Evolutionary conservation across 1,140 invertebrate species (phyloP).

Genomic region (Sinella curviseta): DNA sequence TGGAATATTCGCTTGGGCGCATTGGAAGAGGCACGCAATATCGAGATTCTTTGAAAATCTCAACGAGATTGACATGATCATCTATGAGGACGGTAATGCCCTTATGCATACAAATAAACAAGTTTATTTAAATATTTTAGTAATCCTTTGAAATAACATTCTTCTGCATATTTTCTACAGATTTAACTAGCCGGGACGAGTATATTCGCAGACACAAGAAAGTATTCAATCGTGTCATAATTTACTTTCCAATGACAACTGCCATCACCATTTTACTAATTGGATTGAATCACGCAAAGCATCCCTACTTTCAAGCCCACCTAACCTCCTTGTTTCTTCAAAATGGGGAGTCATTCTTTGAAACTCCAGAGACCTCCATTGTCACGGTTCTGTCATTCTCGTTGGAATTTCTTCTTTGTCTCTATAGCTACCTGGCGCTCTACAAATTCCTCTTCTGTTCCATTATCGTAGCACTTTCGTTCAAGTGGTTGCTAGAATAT

Average conservation of each 20-base stretch:
- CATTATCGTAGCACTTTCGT: background rate
- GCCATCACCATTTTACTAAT: background rate
- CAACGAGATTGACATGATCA: background rate
- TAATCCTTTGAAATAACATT: background rate
- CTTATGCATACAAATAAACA: background rate
- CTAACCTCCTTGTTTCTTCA: background rate
- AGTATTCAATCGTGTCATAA: background rate
- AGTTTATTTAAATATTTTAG: background rate
- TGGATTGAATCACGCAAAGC: background rate
- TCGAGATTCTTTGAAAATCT: too few species aligned
- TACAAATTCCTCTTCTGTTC: background rate
- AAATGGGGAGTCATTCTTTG: background rate
- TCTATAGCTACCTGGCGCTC: background rate
- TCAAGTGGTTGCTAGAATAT: background rate
- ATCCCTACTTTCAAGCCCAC: background rate
- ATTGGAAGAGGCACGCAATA: too few species aligned
- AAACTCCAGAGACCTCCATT: background rate
- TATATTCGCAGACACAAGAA: background rate
- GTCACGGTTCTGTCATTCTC: background rate
- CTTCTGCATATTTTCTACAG: background rate
- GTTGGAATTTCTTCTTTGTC: background rate
- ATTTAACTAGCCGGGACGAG: background rate
- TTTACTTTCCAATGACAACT: background rate
- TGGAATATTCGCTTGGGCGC: background rate
- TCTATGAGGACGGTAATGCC: background rate